A percentile compares a stretch with the other conserved stretches of the same genome.
Evolutionary conservation across 2,888 invertebrate genomes (phyloP).

Genomic region (Neelides folsomi): DNA sequence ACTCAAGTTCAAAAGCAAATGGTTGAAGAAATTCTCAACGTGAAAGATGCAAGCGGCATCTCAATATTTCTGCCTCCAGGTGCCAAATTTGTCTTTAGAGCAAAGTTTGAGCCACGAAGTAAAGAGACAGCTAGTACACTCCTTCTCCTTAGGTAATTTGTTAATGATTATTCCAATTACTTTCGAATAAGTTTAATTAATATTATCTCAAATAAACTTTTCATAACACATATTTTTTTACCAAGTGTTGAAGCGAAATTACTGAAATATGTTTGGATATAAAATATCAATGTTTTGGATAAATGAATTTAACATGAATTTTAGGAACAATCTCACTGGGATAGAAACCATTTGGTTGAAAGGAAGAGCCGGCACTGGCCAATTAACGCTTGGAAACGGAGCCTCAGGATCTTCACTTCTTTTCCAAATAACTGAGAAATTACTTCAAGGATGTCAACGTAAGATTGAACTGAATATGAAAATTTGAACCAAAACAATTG

Average conservation of each 20-base stretch:
- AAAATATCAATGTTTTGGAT: no score
- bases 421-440: constrained; percentile 64
- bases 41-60: constrained; percentile 41
- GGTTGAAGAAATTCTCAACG: constrained; percentile 23
- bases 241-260: no score
- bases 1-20: constrained; percentile 24
- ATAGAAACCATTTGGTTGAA: constrained; percentile 69
- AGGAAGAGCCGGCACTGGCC: constrained; percentile 72
- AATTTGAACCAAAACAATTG: no score
- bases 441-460: constrained; percentile 49
- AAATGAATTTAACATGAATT: no score
- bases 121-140: constrained; percentile 30
- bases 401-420: constrained; percentile 60
- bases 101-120: constrained; percentile 26
- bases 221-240: no score
- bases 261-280: neutral
- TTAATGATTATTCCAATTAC: neutral
- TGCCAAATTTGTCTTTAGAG: constrained; percentile 37
- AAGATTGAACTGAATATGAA: constrained; percentile 32
- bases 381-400: constrained; percentile 77
- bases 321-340: constrained; percentile 82
- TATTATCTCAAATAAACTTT: no score
- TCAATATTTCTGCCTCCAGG: constrained; percentile 49
- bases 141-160: constrained; percentile 27
- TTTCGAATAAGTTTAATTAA: no score